A percentile compares a stretch with the other conserved stretches of the same genome.
phyloP scores from a whole-genome alignment of 2,113 vertebrate species.

The Phocoena sinus region DNA sequence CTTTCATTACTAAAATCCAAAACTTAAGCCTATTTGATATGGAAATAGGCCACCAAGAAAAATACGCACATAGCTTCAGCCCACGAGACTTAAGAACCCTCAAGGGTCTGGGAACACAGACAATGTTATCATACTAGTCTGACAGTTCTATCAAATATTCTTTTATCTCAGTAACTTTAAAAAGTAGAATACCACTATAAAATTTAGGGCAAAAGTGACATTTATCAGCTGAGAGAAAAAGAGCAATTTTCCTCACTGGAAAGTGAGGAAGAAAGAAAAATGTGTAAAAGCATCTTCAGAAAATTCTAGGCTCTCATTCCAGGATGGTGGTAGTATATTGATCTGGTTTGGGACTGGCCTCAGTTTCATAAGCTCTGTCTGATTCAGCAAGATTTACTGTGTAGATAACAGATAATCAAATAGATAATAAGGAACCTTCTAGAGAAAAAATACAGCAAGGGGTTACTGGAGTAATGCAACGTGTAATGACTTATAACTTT shows the following conservation, averaged over 20 bases:
- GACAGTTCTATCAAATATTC: constrained; percentile 2
- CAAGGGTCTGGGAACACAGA: constrained; percentile 1
- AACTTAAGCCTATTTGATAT: constrained; percentile 46
- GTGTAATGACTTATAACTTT: neutral
- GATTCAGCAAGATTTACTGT: constrained; percentile 23
- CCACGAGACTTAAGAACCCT: neutral
- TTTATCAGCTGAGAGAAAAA: constrained; percentile 47
- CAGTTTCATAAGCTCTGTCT: neutral
- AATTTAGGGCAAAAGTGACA: constrained; percentile 22
- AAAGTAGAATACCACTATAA: neutral
- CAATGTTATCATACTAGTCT: constrained; percentile 13
- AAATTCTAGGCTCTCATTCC: constrained; percentile 8
- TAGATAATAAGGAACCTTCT: neutral
- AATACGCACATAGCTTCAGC: neutral
- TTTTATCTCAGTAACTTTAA: neutral
- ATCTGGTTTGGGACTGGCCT: neutral
- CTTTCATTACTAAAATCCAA: constrained; percentile 53
- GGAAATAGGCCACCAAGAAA: neutral
- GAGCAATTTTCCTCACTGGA: neutral
- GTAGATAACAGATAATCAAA: neutral
- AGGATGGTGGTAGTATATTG: neutral
- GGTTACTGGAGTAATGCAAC: neutral
- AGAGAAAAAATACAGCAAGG: neutral
- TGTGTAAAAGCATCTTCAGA: neutral
- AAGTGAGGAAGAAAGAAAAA: neutral